Base-by-base conservation (phyloP, 2,888 invertebrate species). In the Cerceris ruficornis region DNA sequence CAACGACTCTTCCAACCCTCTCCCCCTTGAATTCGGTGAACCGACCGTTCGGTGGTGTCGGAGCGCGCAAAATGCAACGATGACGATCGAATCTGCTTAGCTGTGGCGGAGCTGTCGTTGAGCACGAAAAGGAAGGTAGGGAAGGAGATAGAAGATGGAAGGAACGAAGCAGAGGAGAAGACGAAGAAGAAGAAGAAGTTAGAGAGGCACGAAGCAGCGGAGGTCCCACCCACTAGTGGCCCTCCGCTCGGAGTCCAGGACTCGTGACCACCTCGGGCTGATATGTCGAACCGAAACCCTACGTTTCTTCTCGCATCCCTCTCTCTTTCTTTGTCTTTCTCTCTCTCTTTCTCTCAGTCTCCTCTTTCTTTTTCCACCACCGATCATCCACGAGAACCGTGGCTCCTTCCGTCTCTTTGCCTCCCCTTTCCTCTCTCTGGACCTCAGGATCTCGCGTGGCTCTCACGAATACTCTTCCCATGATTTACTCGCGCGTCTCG, bases 241-340 rank as follows among this genome's bases (percentile, higher is more conserved):
- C 88, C 89, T 88, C 86, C 81, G 69, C 85, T 80, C 74, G 72
- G 83, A 86, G 87, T 88, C 81, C 84, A 86, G 86, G 88, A 88
- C 91, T 91, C 92, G 92, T 92, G 92, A 92, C 92, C 92, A 91
- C 92, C 92, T 89, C 92, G 87, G 92, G 92, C 92, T 90, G 91
- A 92, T 92, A 92, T 89, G 91, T 92, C 92, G 91, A 91, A 91
- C 90, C 90, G 85, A 91, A 91, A 91, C 89, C 87, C 88, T 88
- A 86, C 87, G 87, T 88, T 86, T 84, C 85, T 78, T 80, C 84
- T 79, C 73, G 81, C 82, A 77, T 86, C 84, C 82, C 83, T 80
- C 82, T 83, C 84, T 66, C 82, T 67, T 68, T n/a, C 7, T 46
- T 66, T 50, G 59, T 43, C 49, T 7, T 28, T n/a, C 59, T 60